Percentiles rank a stretch among this genome's conserved stretches.
Conservation (phyloP, 2,797 vertebrate genomes). For the Pseudomugil tenellus region DNA sequence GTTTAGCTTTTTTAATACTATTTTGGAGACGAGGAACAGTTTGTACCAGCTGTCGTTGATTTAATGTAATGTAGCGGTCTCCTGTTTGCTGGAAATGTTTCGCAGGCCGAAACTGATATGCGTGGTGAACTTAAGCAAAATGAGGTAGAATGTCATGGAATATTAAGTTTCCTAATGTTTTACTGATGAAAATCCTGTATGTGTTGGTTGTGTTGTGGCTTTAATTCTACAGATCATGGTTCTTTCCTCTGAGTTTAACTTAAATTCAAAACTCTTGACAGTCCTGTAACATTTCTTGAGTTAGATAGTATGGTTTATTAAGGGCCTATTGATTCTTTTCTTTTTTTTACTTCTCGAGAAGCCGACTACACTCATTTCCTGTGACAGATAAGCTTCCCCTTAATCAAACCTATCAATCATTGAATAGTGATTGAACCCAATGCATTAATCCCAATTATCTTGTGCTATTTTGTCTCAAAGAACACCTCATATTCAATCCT, state of each 20-base stretch:
- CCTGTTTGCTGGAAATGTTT: conserved; percentile 5
- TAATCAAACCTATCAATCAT: conserved; percentile 27
- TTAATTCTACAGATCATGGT: conserved; percentile 2
- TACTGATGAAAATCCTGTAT: no score
- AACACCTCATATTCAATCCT: background rate
- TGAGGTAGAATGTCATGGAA: no score
- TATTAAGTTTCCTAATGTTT: no score
- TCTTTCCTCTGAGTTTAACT: conserved; percentile 4
- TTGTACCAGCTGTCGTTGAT: background rate
- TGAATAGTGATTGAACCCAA: background rate
- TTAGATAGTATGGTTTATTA: background rate
- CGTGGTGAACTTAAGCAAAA: no score
- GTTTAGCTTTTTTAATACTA: background rate
- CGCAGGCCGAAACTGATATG: no score
- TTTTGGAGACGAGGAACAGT: background rate
- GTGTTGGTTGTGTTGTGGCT: background rate
- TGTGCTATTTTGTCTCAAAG: background rate
- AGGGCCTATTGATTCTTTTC: conserved; percentile 15
- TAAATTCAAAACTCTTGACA: background rate
- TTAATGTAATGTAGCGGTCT: background rate
- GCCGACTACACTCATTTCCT: background rate
- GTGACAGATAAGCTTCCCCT: conserved; percentile 16
- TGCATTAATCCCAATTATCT: background rate
- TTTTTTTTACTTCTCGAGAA: conserved; percentile 16
- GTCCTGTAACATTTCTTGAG: conserved; percentile 4